These are phyloP conservation scores for Esox masquinongy DNA, from an alignment of 2,797 vertebrate genomes.

Conservation along the genomic window DNA sequence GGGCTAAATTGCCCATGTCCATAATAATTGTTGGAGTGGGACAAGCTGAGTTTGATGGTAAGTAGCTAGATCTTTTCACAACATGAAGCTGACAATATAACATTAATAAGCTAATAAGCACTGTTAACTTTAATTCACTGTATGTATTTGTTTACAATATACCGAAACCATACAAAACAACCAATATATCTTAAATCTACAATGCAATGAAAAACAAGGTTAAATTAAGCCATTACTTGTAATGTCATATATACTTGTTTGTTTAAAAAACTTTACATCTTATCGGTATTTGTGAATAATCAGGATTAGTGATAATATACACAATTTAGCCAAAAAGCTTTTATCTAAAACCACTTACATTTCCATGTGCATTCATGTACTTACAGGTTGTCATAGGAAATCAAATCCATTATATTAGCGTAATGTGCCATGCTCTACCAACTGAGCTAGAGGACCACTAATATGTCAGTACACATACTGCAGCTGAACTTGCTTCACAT, in stretches of 20 bases:
- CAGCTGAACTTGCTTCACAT: not conserved
- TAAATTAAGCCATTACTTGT: no score
- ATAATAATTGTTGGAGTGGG: conserved; percentile 96
- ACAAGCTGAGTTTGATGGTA: conserved; percentile 95
- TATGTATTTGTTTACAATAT: no score
- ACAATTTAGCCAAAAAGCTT: not conserved
- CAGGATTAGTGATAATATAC: not conserved
- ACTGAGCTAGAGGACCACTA: not conserved
- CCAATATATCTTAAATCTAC: no score
- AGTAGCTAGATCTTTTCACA: not conserved
- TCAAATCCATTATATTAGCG: not conserved
- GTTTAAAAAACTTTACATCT: no score
- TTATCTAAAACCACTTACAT: not conserved
- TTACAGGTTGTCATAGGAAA: not conserved
- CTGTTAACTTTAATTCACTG: no score
- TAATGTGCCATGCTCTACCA: not conserved
- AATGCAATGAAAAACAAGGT: no score
- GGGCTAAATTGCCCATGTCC: conserved; percentile 94
- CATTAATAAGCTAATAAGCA: no score
- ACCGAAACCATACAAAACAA: no score
- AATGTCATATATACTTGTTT: no score
- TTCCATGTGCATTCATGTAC: not conserved
- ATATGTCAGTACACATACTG: not conserved
- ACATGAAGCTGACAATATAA: not conserved
- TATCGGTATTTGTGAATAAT: no score